Percentiles rank a stretch among this genome's conserved stretches.
phyloP scores from a whole-genome alignment of 2,888 invertebrate species.

The Chrysina gloriosa region DNA sequence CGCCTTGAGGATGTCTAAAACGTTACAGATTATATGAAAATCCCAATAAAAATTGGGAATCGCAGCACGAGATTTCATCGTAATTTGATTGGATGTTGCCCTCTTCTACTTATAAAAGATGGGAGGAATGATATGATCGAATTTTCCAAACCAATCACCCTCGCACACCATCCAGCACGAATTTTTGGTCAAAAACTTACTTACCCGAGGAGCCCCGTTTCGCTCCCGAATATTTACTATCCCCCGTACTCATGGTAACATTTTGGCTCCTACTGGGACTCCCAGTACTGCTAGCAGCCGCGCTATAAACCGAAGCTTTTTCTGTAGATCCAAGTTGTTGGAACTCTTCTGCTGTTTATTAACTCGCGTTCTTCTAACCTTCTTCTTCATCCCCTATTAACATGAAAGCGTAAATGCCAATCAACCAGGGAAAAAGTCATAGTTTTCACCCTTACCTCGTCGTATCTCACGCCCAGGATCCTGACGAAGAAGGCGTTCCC shows the following conservation, averaged over 20 bases:
- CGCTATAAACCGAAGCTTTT: constrained; percentile 11
- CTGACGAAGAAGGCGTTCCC: constrained; percentile 69
- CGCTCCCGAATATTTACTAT: constrained; percentile 19
- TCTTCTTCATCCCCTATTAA: constrained; percentile 38
- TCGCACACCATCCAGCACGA: no score
- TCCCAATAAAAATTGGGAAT: no score
- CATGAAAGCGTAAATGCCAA: no score
- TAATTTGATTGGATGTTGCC: no score
- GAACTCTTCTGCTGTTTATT: constrained; percentile 6
- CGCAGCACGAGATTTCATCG: no score
- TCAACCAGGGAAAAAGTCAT: not conserved
- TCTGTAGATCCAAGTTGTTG: constrained; percentile 16
- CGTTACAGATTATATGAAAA: not conserved
- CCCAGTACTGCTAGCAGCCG: constrained; percentile 6
- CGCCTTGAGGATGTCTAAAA: constrained; percentile 35
- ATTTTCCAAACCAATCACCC: no score
- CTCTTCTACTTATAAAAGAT: no score
- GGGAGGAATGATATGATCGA: no score
- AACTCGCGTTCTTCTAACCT: not conserved
- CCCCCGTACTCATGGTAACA: constrained; percentile 1
- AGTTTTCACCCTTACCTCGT: constrained; percentile 50
- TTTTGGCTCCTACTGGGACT: constrained; percentile 20
- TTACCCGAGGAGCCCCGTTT: constrained; percentile 19
- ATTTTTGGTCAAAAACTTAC: no score
- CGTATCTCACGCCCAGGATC: constrained; percentile 63